Conservation (phyloP, 2,113 vertebrate species). For the Oxyura jamaicensis region DNA sequence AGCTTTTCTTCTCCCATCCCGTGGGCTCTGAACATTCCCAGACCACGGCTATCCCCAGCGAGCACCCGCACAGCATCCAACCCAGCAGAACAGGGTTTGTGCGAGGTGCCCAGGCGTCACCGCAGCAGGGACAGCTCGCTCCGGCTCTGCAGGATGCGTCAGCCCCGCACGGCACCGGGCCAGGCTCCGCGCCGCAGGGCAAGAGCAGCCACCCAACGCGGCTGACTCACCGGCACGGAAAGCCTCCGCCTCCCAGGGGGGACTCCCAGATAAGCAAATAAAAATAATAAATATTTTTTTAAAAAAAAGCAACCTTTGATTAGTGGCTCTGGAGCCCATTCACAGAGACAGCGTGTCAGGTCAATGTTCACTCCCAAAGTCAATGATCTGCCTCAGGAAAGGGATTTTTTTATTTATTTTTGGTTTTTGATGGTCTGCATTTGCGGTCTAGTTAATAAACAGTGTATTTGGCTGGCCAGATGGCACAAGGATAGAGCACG, state of each 20-base stretch:
- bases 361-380: slow-evolving; percentile 70
- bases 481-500: neutral
- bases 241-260: neutral
- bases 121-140: neutral
- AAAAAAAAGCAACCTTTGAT: slow-evolving; percentile 6
- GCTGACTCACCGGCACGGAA: neutral
- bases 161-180: neutral
- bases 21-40: slow-evolving; percentile 14
- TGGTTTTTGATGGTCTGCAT: slow-evolving; percentile 7
- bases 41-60: slow-evolving; percentile 27
- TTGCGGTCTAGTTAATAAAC: slow-evolving; percentile 65
- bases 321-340: slow-evolving; percentile 4
- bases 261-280: slow-evolving; percentile 21
- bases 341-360: slow-evolving; percentile 55
- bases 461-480: slow-evolving; percentile 6
- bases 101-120: slow-evolving; percentile 27
- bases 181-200: neutral
- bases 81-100: neutral
- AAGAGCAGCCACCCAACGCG: neutral
- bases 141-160: neutral
- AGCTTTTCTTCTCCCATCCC: slow-evolving; percentile 35
- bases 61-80: neutral
- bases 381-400: slow-evolving; percentile 30
- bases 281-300: neutral
- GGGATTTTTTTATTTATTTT: neutral